Conservation (phyloP, 2,113 vertebrate genomes). For the Falcunculus frontatus region DNA sequence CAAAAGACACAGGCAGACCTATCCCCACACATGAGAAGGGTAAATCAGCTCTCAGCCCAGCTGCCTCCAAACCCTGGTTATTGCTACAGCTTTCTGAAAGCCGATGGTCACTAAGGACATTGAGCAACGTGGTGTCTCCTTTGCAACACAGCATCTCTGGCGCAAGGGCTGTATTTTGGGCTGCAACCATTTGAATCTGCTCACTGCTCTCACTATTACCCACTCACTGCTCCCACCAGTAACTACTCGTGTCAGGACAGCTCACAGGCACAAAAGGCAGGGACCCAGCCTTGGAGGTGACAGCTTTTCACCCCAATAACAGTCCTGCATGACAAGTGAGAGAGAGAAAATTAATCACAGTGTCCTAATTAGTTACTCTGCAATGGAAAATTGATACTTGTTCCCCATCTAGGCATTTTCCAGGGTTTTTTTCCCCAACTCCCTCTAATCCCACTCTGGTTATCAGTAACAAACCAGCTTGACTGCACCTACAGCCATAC, state of each 20-base stretch:
- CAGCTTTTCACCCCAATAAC: not conserved
- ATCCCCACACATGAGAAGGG: not conserved
- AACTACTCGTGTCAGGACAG: not conserved
- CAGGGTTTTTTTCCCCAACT: not conserved
- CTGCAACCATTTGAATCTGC: not conserved
- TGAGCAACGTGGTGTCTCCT: not conserved
- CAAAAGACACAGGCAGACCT: not conserved
- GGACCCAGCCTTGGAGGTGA: not conserved
- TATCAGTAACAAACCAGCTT: not conserved
- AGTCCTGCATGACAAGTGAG: not conserved
- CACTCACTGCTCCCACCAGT: not conserved
- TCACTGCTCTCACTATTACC: accelerated
- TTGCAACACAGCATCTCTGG: constrained; percentile 12
- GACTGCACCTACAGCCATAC: not conserved
- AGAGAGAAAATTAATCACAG: not conserved
- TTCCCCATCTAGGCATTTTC: not conserved
- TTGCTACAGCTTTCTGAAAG: not conserved
- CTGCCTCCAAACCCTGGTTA: not conserved
- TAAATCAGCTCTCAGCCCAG: not conserved
- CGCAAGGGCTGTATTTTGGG: not conserved
- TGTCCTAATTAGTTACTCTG: not conserved
- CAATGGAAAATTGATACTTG: not conserved
- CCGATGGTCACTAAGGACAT: accelerated
- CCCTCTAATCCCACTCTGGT: not conserved
- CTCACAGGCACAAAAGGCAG: not conserved